These are phyloP conservation scores for Idaea biselata DNA, from an alignment of 2,888 invertebrate species.

Conservation along the genomic window DNA sequence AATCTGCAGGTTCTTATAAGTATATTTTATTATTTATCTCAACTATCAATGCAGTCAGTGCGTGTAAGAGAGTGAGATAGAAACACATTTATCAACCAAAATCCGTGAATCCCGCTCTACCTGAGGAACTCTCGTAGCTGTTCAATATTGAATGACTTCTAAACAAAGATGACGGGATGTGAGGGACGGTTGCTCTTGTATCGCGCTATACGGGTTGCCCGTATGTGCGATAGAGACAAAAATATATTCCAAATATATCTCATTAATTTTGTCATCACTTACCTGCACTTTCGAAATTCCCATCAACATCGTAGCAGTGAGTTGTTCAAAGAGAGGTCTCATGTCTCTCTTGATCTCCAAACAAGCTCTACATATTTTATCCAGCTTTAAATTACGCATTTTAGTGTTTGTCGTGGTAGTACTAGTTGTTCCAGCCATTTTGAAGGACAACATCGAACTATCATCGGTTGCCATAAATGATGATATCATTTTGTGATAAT, in stretches of 20 bases:
- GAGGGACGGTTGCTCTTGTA: slow-evolving; percentile 51
- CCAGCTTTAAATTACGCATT: slow-evolving; percentile 65
- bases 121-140: slow-evolving; percentile 54
- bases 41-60: slow-evolving; percentile 31
- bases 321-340: slow-evolving; percentile 83
- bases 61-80: slow-evolving; percentile 57
- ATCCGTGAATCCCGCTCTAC: slow-evolving; percentile 54
- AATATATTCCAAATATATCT: slow-evolving; percentile 64
- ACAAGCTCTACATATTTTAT: slow-evolving; percentile 84
- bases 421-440: slow-evolving; percentile 63
- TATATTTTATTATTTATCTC: slow-evolving; percentile 33
- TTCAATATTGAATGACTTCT: slow-evolving; percentile 59
- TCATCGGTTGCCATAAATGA: slow-evolving; percentile 60
- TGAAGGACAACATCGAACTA: slow-evolving; percentile 60
- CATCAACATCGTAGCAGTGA: slow-evolving; percentile 84
- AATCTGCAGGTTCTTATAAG: not conserved
- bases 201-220: slow-evolving; percentile 33
- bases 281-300: slow-evolving; percentile 82
- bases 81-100: slow-evolving; percentile 66
- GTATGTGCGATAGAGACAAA: slow-evolving; percentile 65
- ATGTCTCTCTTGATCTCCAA: slow-evolving; percentile 83
- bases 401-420: slow-evolving; percentile 41
- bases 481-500: slow-evolving; percentile 4
- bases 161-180: slow-evolving; percentile 75
- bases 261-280: slow-evolving; percentile 57